phyloP scores from a whole-genome alignment of 2,888 invertebrate genomes.

The Leptopilina drosophilae region DNA sequence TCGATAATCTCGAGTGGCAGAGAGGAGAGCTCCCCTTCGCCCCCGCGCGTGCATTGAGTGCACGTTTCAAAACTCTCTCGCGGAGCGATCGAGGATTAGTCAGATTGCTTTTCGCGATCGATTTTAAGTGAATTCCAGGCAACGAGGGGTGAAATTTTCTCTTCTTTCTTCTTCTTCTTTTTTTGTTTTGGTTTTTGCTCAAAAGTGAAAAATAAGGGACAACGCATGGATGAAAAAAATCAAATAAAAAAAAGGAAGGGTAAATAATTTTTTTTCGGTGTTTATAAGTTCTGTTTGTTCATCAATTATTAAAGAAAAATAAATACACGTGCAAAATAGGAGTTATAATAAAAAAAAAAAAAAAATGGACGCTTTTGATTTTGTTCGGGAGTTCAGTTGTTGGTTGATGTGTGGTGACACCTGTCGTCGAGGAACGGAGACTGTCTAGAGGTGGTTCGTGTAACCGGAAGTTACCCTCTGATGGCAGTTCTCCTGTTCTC shows the following conservation, averaged over 20 bases:
- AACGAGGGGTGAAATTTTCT: conserved; percentile 15
- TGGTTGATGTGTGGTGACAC: conserved; percentile 74
- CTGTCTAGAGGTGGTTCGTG: conserved; percentile 56
- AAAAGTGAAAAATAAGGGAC: conserved; percentile 22
- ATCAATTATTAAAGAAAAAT: conserved; percentile 22
- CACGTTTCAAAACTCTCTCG: neutral
- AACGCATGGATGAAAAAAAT: neutral
- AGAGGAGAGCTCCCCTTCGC: neutral
- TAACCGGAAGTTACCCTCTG: conserved; percentile 67
- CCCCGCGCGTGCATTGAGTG: neutral
- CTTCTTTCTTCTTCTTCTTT: too few species aligned
- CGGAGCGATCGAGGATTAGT: conserved; percentile 34
- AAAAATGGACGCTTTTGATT: conserved; percentile 45
- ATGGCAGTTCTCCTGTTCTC: conserved; percentile 64
- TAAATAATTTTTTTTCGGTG: conserved; percentile 35
- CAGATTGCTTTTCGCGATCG: conserved; percentile 24
- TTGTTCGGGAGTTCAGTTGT: conserved; percentile 66
- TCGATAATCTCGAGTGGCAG: conserved; percentile 42
- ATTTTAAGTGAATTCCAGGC: conserved; percentile 26
- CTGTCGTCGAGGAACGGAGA: conserved; percentile 67
- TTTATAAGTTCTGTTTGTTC: conserved; percentile 38
- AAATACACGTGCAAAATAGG: conserved; percentile 38
- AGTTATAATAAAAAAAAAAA: neutral
- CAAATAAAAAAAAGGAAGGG: neutral
- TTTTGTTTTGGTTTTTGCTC: neutral